Conservation (phyloP, 2,113 vertebrate species). For the Eidolon helvum region DNA sequence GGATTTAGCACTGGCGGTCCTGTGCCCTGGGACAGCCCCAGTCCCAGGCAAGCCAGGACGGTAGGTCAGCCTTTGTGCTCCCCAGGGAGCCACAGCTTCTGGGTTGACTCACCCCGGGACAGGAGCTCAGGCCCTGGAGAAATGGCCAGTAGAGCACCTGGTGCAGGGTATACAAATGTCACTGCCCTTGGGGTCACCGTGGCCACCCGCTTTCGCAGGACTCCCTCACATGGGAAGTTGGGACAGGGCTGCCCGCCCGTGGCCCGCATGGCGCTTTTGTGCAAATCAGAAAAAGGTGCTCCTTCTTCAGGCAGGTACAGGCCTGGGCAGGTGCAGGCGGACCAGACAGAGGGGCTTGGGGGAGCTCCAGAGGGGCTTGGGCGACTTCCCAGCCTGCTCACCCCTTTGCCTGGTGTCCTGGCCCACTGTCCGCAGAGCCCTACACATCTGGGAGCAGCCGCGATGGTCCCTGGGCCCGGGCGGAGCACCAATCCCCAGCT, state of each 20-base stretch:
- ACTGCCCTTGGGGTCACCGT: background rate
- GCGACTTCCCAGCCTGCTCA: fast-evolving
- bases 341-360: fast-evolving
- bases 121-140: background rate
- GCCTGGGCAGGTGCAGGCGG: background rate
- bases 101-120: background rate
- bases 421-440: too few species aligned
- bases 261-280: background rate
- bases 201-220: too few species aligned
- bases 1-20: background rate
- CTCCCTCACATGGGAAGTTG: background rate
- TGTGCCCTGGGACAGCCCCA: background rate
- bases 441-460: background rate
- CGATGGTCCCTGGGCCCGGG: background rate
- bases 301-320: fast-evolving
- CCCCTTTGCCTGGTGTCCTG: background rate
- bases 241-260: background rate
- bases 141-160: fast-evolving
- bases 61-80: background rate
- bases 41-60: background rate
- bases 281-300: background rate
- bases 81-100: background rate
- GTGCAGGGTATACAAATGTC: fast-evolving
- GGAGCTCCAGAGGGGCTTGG: fast-evolving
- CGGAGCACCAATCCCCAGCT: background rate